phyloP scores from a whole-genome alignment of 2,113 vertebrate species.

The Amphilophus citrinellus region DNA sequence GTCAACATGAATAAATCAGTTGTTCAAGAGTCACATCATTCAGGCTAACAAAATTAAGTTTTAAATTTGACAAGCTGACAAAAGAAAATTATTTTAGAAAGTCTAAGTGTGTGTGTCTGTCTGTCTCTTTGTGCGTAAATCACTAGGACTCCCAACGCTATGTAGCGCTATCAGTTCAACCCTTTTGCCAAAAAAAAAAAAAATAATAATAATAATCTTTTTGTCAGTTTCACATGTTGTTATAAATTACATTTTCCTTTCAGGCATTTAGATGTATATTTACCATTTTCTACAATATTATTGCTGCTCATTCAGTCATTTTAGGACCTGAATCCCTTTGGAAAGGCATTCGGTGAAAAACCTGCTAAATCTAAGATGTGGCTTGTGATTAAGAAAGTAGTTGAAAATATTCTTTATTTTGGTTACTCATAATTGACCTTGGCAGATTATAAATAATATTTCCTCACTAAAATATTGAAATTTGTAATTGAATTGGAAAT shows the following conservation, averaged over 20 bases:
- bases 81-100: slow-evolving; percentile 31
- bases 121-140: not conserved
- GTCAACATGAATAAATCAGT: slow-evolving; percentile 36
- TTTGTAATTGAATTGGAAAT: not conserved
- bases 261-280: not conserved
- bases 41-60: slow-evolving; percentile 39
- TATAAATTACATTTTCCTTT: not conserved
- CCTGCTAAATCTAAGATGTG: not conserved
- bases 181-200: not conserved
- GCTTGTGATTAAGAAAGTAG: not conserved
- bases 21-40: slow-evolving; percentile 54
- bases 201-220: not conserved
- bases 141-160: not conserved
- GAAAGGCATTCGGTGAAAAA: not conserved
- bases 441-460: not conserved
- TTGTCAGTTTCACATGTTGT: not conserved
- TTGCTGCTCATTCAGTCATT: not conserved
- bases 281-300: not conserved
- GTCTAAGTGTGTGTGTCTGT: not conserved
- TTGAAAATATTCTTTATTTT: not conserved
- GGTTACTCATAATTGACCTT: not conserved
- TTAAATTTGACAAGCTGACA: slow-evolving; percentile 37
- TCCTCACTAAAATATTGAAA: not conserved
- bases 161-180: not conserved
- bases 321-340: not conserved